Evolutionary conservation across 2,888 invertebrate genomes (phyloP), one percentile per base, ranked within the genome.

Genomic region (Clostera curtula): DNA sequence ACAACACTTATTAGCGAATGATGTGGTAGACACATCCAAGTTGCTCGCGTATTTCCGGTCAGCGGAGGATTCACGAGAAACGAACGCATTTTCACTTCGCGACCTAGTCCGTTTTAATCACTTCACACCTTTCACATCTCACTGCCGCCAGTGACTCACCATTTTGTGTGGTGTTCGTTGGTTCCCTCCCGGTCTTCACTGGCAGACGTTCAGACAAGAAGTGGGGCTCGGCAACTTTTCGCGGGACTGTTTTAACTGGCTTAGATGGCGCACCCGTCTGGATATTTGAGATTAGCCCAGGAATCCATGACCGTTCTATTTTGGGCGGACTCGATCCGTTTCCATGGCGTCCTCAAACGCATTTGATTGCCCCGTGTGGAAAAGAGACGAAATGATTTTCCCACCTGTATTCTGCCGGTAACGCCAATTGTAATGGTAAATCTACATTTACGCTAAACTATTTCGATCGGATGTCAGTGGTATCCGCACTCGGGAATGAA

Each of bases 201-300:
- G 88, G 88, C 87, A 87, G 89, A 87, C 87, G 88, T 80, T 86
- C 87, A 85, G 88, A 89, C 89, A 88, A 90, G 89, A 89, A 91
- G 89, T 91, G 90, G 89, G 88, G 88, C 87, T 86, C 84, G 75
- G 85, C 83, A 85, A 83, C 85, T 85, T 86, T 86, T 85, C 80
- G 85, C 84, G 79, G 83, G 82, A 86, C 86, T 86, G 88, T 90
- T 90, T 90, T 90, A 90, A 89, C 88, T 85, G 85, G 69, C 84
- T 86, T 82, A 90, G 90, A 89, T 88, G 90, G 89, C 90, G 90
- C 88, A 85, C 77, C 63, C 65, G 74, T 80, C 80, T 80, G 79
- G 86, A 85, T 84, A 87, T 85, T 84, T 86, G 87, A 86, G 86
- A 86, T 85, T 82, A 73, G 84, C 85, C 84, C 85, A 85, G 85